Conservation (phyloP, 1,140 invertebrate species). For the Zeugodacus cucurbitae region DNA sequence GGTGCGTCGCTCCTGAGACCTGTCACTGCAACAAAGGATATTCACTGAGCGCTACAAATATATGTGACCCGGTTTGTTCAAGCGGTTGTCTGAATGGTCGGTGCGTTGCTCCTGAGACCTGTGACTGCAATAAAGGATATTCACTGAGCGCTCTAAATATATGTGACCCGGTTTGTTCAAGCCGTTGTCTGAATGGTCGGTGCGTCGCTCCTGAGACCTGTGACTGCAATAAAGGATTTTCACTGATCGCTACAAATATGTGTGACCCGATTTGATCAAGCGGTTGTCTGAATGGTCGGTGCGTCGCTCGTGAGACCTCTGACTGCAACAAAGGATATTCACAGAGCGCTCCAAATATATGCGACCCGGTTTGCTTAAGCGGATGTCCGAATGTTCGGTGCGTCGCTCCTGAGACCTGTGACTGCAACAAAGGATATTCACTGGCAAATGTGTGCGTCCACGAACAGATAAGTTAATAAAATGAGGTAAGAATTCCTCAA, state of each 20-base stretch:
- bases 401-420: background rate
- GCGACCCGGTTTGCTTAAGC: background rate
- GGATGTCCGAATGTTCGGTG: background rate
- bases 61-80: constrained; percentile 68
- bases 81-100: constrained; percentile 41
- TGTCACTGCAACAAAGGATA: constrained; percentile 52
- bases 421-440: background rate
- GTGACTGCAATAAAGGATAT: constrained; percentile 33
- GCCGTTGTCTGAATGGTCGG: constrained; percentile 59
- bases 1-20: constrained; percentile 53
- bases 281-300: background rate
- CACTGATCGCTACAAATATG: constrained; percentile 44
- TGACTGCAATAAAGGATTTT: constrained; percentile 70
- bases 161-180: constrained; percentile 14
- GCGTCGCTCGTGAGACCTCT: background rate
- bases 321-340: background rate
- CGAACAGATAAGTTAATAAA: too few species aligned
- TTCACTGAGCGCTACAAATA: background rate
- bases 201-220: constrained; percentile 68
- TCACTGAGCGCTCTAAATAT: background rate
- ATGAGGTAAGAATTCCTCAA: background rate
- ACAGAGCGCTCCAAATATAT: background rate
- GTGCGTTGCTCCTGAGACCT: constrained; percentile 58
- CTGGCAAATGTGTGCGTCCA: too few species aligned
- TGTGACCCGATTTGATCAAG: background rate